Evolutionary conservation across 2,888 invertebrate genomes (phyloP).

Genomic region (Drosophila recens): DNA sequence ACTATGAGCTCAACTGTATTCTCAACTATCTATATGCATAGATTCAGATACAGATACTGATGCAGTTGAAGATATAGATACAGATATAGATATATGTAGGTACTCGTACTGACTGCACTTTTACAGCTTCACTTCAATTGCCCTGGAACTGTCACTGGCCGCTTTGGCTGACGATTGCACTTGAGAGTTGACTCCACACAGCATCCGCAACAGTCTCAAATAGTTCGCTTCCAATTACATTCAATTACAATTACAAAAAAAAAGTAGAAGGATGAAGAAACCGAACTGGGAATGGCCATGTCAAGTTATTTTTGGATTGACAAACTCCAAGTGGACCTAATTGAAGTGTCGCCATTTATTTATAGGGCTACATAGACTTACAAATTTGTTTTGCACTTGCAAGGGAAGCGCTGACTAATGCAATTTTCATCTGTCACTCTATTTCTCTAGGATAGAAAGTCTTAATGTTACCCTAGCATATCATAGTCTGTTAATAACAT

Average conservation of each 20-base stretch:
- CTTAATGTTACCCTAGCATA: neutral
- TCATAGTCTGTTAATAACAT: neutral
- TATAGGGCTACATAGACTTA: conserved; percentile 17
- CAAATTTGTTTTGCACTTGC: conserved; percentile 2
- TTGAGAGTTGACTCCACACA: conserved; percentile 51
- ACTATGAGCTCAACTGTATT: conserved; percentile 7
- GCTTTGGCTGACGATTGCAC: conserved; percentile 54
- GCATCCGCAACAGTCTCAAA: conserved; percentile 10
- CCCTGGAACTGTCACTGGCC: conserved; percentile 51
- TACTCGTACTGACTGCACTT: conserved; percentile 59
- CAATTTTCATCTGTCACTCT: neutral
- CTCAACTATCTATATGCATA: conserved; percentile 12
- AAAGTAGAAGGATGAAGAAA: conserved; percentile 33
- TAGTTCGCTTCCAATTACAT: conserved; percentile 19
- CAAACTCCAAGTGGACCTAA: conserved; percentile 58
- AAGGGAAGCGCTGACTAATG: conserved; percentile 4
- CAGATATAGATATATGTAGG: conserved; percentile 16
- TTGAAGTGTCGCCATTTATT: conserved; percentile 59
- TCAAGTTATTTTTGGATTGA: conserved; percentile 61
- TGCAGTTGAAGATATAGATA: neutral
- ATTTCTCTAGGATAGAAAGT: neutral
- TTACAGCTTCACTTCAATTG: conserved; percentile 65
- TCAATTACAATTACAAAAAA: conserved; percentile 58
- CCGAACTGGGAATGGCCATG: conserved; percentile 26
- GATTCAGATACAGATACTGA: conserved; percentile 10